Conservation (phyloP, 2,888 invertebrate genomes). For the Ophion ellenae region DNA sequence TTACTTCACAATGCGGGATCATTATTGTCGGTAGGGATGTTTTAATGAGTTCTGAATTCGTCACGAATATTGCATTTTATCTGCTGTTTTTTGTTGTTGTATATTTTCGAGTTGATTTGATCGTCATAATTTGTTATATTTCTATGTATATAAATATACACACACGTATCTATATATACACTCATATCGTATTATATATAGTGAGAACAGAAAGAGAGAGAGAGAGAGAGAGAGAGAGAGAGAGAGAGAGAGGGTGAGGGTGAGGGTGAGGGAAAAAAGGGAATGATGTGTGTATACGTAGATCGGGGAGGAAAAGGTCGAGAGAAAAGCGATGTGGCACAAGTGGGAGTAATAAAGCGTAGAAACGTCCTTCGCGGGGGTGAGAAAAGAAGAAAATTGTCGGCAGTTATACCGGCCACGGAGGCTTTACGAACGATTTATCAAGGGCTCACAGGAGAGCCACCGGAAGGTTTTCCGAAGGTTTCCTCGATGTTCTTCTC, state of each 20-base stretch:
- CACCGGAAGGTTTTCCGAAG: conserved; percentile 40
- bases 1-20: too few relatives aligned
- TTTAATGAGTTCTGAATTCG: too few relatives aligned
- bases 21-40: too few relatives aligned
- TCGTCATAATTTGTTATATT: too few relatives aligned
- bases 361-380: conserved; percentile 57
- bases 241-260: too few relatives aligned
- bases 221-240: too few relatives aligned
- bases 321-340: conserved; percentile 56
- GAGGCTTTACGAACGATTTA: conserved; percentile 63
- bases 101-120: too few relatives aligned
- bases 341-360: conserved; percentile 66
- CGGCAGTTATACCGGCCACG: conserved; percentile 53
- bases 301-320: conserved; percentile 24
- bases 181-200: not conserved
- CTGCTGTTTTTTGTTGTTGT: too few relatives aligned
- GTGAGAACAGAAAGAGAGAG: not conserved
- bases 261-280: too few relatives aligned
- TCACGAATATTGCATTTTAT: too few relatives aligned
- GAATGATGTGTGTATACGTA: conserved; percentile 16
- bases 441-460: conserved; percentile 66
- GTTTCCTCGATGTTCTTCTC: conserved; percentile 25
- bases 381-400: conserved; percentile 62
- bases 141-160: too few relatives aligned
- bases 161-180: too few relatives aligned